Evolutionary conservation across 2,113 vertebrate species (phyloP).

Genomic region (Ahaetulla prasina): DNA sequence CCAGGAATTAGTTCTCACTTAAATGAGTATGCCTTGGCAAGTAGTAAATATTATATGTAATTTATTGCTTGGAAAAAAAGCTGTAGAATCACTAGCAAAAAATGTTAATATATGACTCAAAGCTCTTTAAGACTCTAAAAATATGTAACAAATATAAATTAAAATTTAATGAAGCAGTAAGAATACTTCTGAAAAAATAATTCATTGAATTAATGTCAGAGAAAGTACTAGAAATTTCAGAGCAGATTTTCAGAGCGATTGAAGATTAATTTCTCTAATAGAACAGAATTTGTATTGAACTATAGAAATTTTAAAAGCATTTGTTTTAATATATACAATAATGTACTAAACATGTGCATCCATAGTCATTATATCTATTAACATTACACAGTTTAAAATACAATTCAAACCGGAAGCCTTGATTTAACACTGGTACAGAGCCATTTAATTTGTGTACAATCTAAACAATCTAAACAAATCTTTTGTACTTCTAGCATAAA

Average conservation of each 20-base stretch:
- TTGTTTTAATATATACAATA: not conserved
- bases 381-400: not conserved
- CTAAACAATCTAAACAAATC: not conserved
- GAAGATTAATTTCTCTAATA: not conserved
- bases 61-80: constrained; percentile 23
- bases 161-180: constrained; percentile 21
- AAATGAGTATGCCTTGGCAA: constrained; percentile 14
- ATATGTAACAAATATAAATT: constrained; percentile 15
- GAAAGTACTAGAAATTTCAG: not conserved
- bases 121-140: not conserved
- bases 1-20: constrained; percentile 10
- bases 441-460: not conserved
- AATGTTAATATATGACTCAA: constrained; percentile 24
- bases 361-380: not conserved
- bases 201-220: constrained; percentile 12
- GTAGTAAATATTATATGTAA: not conserved
- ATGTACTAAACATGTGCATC: not conserved
- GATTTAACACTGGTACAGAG: not conserved
- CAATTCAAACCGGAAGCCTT: not conserved
- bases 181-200: not conserved
- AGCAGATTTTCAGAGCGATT: not conserved
- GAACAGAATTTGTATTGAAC: not conserved
- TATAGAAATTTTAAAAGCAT: not conserved
- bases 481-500: not conserved
- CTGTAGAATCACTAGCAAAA: not conserved